Evolutionary conservation across 2,113 vertebrate genomes (phyloP).

Genomic region (Xiphias gladius): DNA sequence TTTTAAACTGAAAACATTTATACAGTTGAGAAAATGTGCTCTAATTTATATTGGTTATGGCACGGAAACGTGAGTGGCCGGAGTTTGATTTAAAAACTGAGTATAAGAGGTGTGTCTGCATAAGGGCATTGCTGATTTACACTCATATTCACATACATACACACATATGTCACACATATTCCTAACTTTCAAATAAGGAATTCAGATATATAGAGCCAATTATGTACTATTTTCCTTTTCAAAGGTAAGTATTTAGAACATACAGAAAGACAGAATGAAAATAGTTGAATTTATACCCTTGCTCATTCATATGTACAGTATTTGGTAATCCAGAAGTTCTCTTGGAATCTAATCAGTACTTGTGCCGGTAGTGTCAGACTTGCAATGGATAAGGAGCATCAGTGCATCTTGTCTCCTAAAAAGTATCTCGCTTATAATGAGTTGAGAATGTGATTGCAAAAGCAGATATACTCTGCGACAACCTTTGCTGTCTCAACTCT

Average conservation of each 20-base stretch:
- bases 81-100: neutral
- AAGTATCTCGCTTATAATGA: slow-evolving; percentile 10
- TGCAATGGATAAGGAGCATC: slow-evolving; percentile 13
- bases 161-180: neutral
- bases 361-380: neutral
- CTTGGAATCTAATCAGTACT: neutral
- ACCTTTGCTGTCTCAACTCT: neutral
- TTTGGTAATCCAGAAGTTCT: neutral
- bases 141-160: neutral
- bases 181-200: neutral
- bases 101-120: neutral
- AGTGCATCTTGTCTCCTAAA: slow-evolving; percentile 23
- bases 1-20: slow-evolving; percentile 14
- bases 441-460: slow-evolving; percentile 22
- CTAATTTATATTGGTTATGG: neutral
- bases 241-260: neutral
- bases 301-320: slow-evolving; percentile 9
- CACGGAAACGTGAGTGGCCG: neutral
- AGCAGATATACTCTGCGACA: slow-evolving; percentile 7
- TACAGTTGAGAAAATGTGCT: neutral
- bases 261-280: neutral
- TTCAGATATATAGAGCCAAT: neutral
- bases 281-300: neutral
- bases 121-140: neutral
- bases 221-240: neutral